Base-by-base conservation (phyloP, 1,140 invertebrate species). In the Lamellibrachia luymesi region DNA sequence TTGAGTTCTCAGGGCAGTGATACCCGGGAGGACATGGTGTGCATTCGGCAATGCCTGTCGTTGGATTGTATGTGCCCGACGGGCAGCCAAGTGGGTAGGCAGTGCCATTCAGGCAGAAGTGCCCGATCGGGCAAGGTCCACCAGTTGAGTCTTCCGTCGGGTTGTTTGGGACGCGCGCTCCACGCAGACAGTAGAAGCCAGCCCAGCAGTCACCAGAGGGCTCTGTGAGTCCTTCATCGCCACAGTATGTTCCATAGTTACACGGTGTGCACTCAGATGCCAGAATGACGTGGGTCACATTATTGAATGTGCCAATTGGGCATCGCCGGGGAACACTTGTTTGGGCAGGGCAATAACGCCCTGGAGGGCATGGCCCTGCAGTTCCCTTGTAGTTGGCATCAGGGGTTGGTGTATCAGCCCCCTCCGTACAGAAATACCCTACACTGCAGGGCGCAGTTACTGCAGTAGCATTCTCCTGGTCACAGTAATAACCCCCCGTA, bases 61-160 rank as follows among this genome's bases (percentile, higher is more conserved):
- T 93, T 80, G 94, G 94, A 91, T 94, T 95, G 94, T 95, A 96
- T 2, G 95, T 94, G 80, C 96, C 96, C 10, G 95, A 94, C 27
- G 94, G 94, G 93, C 96, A 96, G 13, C 95, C 95, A 25, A 96
- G 94, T 25, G 96, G 96, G 92, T 95, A 95, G 7, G 95, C 95
- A 50, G 96, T 96, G 90, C 96, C 96, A 92, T 95, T 95, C 8
- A 95, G 95, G 93, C 96, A 96, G 93, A 94, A 96, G 92, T 95
- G 94, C 50, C 96, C 96, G 17, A 95, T 92, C 5, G 95, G 94
- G 92, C 96, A 96, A 2, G 95, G 95, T 50, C 95, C 95, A 92
- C 95, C 95, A 91, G 94, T 94, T 13, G 90, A 25, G 64, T 94
- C 93, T n/a, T 95, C 94, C 93, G 93, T 93, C 51, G 96, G 95